Conservation (phyloP, 1,140 invertebrate species). For the Scaptodrosophila lebanonensis region DNA sequence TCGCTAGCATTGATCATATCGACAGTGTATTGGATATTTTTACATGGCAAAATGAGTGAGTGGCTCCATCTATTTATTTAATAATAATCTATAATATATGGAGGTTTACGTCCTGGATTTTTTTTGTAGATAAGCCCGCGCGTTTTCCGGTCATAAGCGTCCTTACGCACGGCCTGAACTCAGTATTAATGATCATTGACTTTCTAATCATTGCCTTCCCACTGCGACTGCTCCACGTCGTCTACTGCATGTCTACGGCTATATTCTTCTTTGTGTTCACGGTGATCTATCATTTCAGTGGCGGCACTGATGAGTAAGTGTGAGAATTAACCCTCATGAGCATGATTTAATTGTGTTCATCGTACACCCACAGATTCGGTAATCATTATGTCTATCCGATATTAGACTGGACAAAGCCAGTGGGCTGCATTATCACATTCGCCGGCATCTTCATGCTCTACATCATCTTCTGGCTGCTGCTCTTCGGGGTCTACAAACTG, state of each 20-base stretch:
- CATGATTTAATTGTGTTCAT: conserved; percentile 18
- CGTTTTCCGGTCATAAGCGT: conserved; percentile 80
- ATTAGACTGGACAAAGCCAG: conserved; percentile 82
- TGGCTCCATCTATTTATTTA: background rate
- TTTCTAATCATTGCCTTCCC: conserved; percentile 84
- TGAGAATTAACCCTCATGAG: conserved; percentile 1
- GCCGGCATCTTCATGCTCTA: conserved; percentile 79
- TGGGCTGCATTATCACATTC: conserved; percentile 78
- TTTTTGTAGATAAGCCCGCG: conserved; percentile 52
- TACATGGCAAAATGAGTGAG: conserved; percentile 79
- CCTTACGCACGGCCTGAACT: conserved; percentile 85
- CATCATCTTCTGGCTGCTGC: conserved; percentile 47
- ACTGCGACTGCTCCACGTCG: conserved; percentile 82
- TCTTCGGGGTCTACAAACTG: conserved; percentile 53
- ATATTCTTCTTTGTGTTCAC: conserved; percentile 83
- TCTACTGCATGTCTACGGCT: conserved; percentile 82
- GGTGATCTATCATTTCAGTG: conserved; percentile 83
- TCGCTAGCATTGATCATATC: conserved; percentile 81
- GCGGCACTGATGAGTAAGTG: conserved; percentile 82
- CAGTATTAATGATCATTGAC: conserved; percentile 85
- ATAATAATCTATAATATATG: background rate
- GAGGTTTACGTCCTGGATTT: too few relatives aligned
- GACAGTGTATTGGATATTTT: conserved; percentile 81
- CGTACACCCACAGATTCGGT: conserved; percentile 78
- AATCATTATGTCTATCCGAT: conserved; percentile 83